These are phyloP conservation scores for Montipora capricornis DNA, from an alignment of 64 coral and sea anemone genomes.

Conservation along the genomic window DNA sequence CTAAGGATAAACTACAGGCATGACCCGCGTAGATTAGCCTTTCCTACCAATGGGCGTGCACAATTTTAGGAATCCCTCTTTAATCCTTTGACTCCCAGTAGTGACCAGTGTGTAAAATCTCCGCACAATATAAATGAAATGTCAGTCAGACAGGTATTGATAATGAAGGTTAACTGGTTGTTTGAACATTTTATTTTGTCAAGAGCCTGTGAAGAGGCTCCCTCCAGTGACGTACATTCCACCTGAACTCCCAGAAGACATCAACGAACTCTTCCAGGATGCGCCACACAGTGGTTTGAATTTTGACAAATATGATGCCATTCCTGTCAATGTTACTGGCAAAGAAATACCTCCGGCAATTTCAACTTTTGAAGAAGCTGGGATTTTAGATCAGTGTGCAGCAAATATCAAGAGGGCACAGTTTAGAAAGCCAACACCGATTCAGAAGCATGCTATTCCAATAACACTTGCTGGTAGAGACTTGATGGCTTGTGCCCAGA, in stretches of 20 bases:
- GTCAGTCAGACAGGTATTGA: too few species aligned
- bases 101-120: too few species aligned
- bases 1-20: too few species aligned
- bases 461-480: slow-evolving; percentile 83
- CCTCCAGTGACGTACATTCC: slow-evolving; percentile 90
- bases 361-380: slow-evolving; percentile 83
- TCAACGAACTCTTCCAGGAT: slow-evolving; percentile 78
- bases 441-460: slow-evolving; percentile 95
- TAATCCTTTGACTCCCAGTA: too few species aligned
- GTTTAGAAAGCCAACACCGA: slow-evolving; percentile 90
- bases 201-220: neutral
- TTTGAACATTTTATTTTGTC: neutral
- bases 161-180: too few species aligned
- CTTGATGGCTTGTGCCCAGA: slow-evolving; percentile 99
- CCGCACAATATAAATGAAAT: too few species aligned
- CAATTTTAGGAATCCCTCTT: too few species aligned
- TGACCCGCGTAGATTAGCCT: too few species aligned
- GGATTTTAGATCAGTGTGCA: slow-evolving; percentile 76
- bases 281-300: slow-evolving; percentile 88
- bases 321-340: slow-evolving; percentile 85
- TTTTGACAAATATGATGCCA: slow-evolving; percentile 93
- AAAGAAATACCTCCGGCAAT: slow-evolving; percentile 62
- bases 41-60: too few species aligned
- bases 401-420: slow-evolving; percentile 82
- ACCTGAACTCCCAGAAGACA: slow-evolving; percentile 79